These are phyloP conservation scores for Pedionomus torquatus DNA, from an alignment of 2,113 vertebrate species.

Conservation along the genomic window DNA sequence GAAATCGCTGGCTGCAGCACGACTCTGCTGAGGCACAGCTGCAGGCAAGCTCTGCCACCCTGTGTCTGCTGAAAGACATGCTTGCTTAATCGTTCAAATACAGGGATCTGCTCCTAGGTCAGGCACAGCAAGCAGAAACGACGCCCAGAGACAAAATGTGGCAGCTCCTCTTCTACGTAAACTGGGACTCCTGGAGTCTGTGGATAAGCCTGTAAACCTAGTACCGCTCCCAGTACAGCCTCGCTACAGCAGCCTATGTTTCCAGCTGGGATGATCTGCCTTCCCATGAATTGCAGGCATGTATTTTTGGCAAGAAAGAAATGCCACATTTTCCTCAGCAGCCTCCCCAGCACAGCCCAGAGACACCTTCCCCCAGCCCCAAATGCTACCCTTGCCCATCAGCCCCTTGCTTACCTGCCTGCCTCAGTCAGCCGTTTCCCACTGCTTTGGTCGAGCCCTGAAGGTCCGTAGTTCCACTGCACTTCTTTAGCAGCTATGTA, in stretches of 20 bases:
- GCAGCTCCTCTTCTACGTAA: accelerated
- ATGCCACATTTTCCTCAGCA: not conserved
- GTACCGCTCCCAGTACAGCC: not conserved
- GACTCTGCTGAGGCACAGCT: not conserved
- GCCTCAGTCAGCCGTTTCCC: constrained; percentile 65
- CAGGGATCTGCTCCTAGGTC: not conserved
- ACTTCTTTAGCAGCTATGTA: constrained; percentile 77
- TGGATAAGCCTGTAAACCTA: too few species aligned
- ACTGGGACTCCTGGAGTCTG: not conserved
- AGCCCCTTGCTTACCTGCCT: constrained; percentile 64
- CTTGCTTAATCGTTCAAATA: not conserved
- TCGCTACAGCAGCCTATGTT: not conserved
- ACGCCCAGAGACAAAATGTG: not conserved
- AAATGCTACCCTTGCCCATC: not conserved
- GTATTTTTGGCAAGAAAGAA: not conserved
- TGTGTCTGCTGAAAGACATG: not conserved
- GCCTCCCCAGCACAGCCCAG: not conserved
- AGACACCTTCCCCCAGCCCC: not conserved
- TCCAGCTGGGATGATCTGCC: not conserved
- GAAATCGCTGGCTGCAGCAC: not conserved
- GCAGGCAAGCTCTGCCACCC: constrained; percentile 26
- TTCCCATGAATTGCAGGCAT: not conserved
- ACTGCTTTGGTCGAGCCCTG: constrained; percentile 28
- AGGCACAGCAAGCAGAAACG: not conserved
- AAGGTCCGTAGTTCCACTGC: constrained; percentile 76